phyloP scores from a whole-genome alignment of 2,888 invertebrate genomes.

The Drosophila rellima region DNA sequence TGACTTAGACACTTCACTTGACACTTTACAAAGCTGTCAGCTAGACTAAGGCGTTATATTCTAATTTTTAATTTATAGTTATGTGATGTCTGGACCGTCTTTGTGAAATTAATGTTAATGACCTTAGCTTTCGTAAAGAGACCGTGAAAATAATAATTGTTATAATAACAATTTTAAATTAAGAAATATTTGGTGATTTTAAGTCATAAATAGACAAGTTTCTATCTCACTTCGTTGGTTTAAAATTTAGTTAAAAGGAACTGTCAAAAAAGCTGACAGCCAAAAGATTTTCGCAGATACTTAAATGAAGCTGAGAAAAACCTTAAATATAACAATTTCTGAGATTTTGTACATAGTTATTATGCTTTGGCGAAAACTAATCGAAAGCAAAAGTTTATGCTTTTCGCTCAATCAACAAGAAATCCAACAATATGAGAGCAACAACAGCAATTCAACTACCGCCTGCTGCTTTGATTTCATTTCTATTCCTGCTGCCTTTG shows the following conservation, averaged over 20 bases:
- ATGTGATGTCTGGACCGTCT: slow-evolving; percentile 24
- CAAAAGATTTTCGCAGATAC: neutral
- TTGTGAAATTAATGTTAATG: slow-evolving; percentile 56
- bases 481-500: slow-evolving; percentile 6
- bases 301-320: neutral
- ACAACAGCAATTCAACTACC: slow-evolving; percentile 31
- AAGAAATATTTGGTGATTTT: too few relatives aligned
- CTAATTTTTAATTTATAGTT: slow-evolving; percentile 59
- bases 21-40: slow-evolving; percentile 29
- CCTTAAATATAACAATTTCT: slow-evolving; percentile 9
- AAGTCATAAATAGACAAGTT: neutral
- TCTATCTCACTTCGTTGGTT: slow-evolving; percentile 3
- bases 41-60: neutral
- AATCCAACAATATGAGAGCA: slow-evolving; percentile 16
- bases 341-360: slow-evolving; percentile 26
- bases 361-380: slow-evolving; percentile 40
- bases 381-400: slow-evolving; percentile 42
- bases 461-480: slow-evolving; percentile 23
- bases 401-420: slow-evolving; percentile 24
- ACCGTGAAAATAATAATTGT: too few relatives aligned
- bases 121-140: slow-evolving; percentile 24
- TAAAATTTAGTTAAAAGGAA: slow-evolving; percentile 4
- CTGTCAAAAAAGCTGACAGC: slow-evolving; percentile 3
- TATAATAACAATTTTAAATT: too few relatives aligned
- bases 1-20: slow-evolving; percentile 18